Evolutionary conservation across 2,797 vertebrate genomes (phyloP).

Genomic region (Sparus aurata): DNA sequence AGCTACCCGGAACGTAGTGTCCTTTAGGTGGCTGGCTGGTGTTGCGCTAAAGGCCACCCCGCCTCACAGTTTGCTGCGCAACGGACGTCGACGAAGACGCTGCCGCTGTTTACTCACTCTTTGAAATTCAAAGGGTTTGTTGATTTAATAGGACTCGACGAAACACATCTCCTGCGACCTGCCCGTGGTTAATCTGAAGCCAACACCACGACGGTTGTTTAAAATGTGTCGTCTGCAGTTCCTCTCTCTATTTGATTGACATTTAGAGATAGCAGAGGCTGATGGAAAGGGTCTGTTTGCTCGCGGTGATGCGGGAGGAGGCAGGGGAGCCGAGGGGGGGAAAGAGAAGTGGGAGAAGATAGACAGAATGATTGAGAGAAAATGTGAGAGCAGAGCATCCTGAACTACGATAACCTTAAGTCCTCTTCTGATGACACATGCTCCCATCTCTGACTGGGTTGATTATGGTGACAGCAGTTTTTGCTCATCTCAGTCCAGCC

Average conservation of each 20-base stretch:
- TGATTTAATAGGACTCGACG: slow-evolving; percentile 11
- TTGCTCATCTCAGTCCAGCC: slow-evolving; percentile 44
- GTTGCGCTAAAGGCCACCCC: slow-evolving; percentile 17
- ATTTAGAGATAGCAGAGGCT: slow-evolving; percentile 55
- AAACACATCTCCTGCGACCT: slow-evolving; percentile 21
- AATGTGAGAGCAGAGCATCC: slow-evolving; percentile 46
- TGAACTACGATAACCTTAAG: slow-evolving; percentile 62
- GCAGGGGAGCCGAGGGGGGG: slow-evolving; percentile 10
- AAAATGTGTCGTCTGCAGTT: slow-evolving; percentile 47
- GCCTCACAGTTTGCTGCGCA: slow-evolving; percentile 2
- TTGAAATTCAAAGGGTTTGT: slow-evolving; percentile 30
- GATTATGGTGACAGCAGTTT: slow-evolving; percentile 62
- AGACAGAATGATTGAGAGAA: slow-evolving; percentile 42
- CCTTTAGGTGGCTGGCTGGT: slow-evolving; percentile 24
- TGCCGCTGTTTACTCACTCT: slow-evolving; percentile 19
- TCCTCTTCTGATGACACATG: slow-evolving; percentile 67
- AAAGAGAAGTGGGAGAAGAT: slow-evolving; percentile 23
- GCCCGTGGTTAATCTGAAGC: slow-evolving; percentile 24
- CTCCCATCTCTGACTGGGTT: slow-evolving; percentile 51
- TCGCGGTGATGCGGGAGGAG: slow-evolving; percentile 24
- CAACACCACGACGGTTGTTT: slow-evolving; percentile 35
- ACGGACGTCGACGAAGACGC: background rate
- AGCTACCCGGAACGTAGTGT: slow-evolving; percentile 39
- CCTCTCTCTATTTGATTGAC: slow-evolving; percentile 62
- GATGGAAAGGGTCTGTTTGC: slow-evolving; percentile 64